Conservation (phyloP, 2,113 vertebrate genomes). For the Muntiacus muntjak region DNA sequence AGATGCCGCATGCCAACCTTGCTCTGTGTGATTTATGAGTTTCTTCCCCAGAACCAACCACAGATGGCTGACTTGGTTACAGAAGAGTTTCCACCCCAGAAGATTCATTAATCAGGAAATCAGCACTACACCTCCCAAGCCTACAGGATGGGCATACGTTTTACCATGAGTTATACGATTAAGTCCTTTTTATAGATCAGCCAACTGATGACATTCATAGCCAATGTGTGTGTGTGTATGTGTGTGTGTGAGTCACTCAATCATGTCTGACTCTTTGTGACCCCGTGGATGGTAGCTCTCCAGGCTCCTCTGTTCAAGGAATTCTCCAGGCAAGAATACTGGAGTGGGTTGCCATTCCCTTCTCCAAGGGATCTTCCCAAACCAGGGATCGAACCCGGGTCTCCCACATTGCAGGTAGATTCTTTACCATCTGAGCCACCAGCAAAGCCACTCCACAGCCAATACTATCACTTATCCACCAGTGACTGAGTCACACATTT, state of each 20-base stretch:
- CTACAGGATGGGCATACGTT: background rate
- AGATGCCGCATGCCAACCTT: slow-evolving; percentile 23
- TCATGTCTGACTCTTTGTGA: background rate
- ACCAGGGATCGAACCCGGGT: background rate
- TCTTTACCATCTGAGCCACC: background rate
- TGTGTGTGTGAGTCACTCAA: background rate
- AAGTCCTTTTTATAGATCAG: background rate
- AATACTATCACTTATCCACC: background rate
- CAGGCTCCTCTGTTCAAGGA: background rate
- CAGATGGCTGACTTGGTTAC: slow-evolving; percentile 16
- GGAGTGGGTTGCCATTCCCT: background rate
- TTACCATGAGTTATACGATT: background rate
- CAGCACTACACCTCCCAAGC: background rate
- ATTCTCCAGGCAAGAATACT: background rate
- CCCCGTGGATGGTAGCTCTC: background rate
- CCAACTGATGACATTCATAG: background rate
- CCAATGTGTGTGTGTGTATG: background rate
- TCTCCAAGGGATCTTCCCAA: background rate
- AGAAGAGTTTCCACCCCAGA: background rate
- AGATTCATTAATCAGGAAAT: slow-evolving; percentile 36
- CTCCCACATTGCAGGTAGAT: background rate
- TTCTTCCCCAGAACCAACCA: slow-evolving; percentile 16
- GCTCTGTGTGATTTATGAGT: slow-evolving; percentile 53
- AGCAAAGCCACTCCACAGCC: background rate
- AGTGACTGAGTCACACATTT: background rate